Conservation (phyloP, 2,113 vertebrate species). For the Labeo catla region DNA sequence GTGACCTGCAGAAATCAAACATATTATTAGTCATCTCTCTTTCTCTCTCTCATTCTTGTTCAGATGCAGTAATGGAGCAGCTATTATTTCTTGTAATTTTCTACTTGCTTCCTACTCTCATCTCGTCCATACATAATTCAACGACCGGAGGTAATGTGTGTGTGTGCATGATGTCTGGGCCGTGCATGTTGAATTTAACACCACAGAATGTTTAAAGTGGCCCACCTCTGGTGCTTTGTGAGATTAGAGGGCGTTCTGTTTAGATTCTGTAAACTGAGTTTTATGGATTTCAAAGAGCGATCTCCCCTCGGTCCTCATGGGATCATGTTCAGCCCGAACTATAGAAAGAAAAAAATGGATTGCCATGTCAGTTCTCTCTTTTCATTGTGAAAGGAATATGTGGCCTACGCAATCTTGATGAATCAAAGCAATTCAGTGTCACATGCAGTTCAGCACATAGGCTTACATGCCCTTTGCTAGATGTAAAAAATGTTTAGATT, state of each 20-base stretch:
- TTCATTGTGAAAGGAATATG: slow-evolving; percentile 25
- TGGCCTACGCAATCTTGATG: not conserved
- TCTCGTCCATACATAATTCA: slow-evolving; percentile 78
- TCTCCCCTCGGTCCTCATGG: not conserved
- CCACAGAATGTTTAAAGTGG: slow-evolving; percentile 34
- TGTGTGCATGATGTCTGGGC: slow-evolving; percentile 37
- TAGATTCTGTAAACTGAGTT: slow-evolving; percentile 14
- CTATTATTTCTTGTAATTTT: slow-evolving; percentile 70
- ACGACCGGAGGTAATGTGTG: slow-evolving; percentile 76
- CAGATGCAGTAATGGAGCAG: slow-evolving; percentile 75
- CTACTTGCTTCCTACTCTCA: slow-evolving; percentile 70
- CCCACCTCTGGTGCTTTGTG: not conserved
- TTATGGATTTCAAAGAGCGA: not conserved
- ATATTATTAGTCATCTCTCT: slow-evolving; percentile 17
- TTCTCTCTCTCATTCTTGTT: slow-evolving; percentile 26
- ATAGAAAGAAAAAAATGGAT: slow-evolving; percentile 23
- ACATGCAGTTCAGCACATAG: not conserved
- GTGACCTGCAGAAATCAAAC: slow-evolving; percentile 19
- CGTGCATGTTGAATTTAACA: slow-evolving; percentile 47
- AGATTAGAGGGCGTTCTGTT: slow-evolving; percentile 13
- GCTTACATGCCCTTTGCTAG: not conserved
- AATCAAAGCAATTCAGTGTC: not conserved
- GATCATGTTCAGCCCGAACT: slow-evolving; percentile 12
- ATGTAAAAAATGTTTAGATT: not conserved
- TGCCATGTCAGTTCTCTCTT: not conserved